phyloP scores from a whole-genome alignment of 2,113 vertebrate genomes.

The Crotophaga sulcirostris region DNA sequence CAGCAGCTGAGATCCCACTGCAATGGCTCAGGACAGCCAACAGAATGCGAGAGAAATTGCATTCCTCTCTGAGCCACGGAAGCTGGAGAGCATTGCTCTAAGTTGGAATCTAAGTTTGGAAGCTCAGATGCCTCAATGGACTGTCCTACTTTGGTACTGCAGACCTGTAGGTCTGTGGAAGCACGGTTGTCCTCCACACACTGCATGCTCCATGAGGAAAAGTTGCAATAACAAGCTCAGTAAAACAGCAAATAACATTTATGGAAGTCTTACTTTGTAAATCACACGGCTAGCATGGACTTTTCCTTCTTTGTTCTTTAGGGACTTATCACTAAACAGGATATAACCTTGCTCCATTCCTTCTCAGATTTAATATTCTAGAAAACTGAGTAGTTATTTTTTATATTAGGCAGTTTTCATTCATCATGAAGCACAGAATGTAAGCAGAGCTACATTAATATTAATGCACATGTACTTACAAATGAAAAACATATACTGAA shows the following conservation, averaged over 20 bases:
- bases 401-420: neutral
- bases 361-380: neutral
- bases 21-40: neutral
- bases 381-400: neutral
- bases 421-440: neutral
- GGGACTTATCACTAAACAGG: fast-evolving
- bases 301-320: neutral
- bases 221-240: fast-evolving
- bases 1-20: neutral
- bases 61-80: fast-evolving
- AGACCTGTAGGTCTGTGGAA: neutral
- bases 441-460: neutral
- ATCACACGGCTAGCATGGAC: fast-evolving
- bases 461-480: slow-evolving; percentile 1
- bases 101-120: too few relatives aligned
- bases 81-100: neutral
- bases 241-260: neutral
- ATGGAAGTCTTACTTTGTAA: fast-evolving
- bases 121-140: neutral
- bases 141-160: fast-evolving
- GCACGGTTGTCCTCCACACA: fast-evolving
- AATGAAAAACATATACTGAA: neutral
- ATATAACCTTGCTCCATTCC: neutral
- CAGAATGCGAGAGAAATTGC: neutral
- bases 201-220: fast-evolving